Evolutionary conservation across 2,888 invertebrate species (phyloP).

Genomic region (Patella depressa): DNA sequence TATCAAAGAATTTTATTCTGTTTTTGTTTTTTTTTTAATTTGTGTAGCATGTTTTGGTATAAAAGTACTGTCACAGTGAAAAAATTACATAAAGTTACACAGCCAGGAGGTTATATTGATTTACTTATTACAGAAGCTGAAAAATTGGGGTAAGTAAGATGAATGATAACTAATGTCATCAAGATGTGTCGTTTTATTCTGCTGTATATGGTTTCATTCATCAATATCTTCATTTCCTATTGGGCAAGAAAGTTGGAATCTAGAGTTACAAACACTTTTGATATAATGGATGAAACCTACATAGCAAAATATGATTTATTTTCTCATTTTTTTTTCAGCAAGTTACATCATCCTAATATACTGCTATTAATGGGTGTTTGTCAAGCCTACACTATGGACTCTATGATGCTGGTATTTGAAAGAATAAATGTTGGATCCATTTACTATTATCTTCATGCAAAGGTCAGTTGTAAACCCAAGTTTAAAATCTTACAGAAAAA

Average conservation of each 20-base stretch:
- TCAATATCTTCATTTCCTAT: too few species aligned
- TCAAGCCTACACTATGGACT: slow-evolving; percentile 69
- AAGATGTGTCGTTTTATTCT: too few species aligned
- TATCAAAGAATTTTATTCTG: not conserved
- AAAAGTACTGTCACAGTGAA: slow-evolving; percentile 65
- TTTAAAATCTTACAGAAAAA: too few species aligned
- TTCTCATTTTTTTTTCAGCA: slow-evolving; percentile 39
- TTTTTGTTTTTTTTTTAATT: not conserved
- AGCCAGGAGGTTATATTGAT: slow-evolving; percentile 66
- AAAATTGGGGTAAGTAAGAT: slow-evolving; percentile 54
- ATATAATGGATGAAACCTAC: too few species aligned
- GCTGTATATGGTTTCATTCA: too few species aligned
- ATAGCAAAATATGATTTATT: not conserved
- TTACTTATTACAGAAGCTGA: slow-evolving; percentile 70
- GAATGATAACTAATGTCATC: not conserved
- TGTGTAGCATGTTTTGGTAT: slow-evolving; percentile 65
- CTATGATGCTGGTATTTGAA: slow-evolving; percentile 71
- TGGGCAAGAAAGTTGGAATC: too few species aligned
- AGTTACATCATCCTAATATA: slow-evolving; percentile 69
- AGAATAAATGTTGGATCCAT: slow-evolving; percentile 71
- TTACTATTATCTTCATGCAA: slow-evolving; percentile 68
- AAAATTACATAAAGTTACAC: slow-evolving; percentile 56
- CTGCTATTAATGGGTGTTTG: slow-evolving; percentile 72
- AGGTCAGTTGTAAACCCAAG: slow-evolving; percentile 44
- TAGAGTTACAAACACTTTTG: too few species aligned